Evolutionary conservation across 2,888 invertebrate genomes (phyloP), one percentile per base, ranked within the genome.

Genomic region (Schizotus pectinicornis): DNA sequence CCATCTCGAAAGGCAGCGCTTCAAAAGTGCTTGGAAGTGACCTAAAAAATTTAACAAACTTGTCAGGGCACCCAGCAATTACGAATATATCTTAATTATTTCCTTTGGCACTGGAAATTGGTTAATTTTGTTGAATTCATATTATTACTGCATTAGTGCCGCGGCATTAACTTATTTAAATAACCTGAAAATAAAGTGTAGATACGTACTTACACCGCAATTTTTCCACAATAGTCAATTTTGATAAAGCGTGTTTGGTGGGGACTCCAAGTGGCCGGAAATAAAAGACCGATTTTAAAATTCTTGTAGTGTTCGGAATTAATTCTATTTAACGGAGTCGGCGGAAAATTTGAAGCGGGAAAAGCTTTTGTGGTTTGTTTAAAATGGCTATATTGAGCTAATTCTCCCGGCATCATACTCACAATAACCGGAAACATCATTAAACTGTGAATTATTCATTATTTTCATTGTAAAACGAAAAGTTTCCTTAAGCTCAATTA

Each of bases 291-390:
- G 14, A 47, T 45, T 46, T 56, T 56, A 32, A 46, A 8, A 55
- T 59, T 59, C 55, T 55, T 46, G 49, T 32, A 45, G 43, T 42
- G 59, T 51, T 46, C 41, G 14, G 51, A 55, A 55, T 59, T 51
- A 59, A 55, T 59, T 55, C 46, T 59, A 41, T 55, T 55, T 55
- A 59, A 55, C 59, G 59, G 39, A n/a, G 48, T 45, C 47, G 33
- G 13, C 35, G 41, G 38, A 50, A 45, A 50, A 51, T 45, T 5
- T 55, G 12, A 48, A 53, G 39, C 30, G 52, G 45, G 49, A 60
- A 59, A 60, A 48, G 60, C 60, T 60, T 56, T 60, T 56, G 56
- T 60, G 56, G 41, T 60, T 60, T 60, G n/a, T 57, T 47, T 8
- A 47, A 56, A 46, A 51, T 34, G 43, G 43, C 39, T 43, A 41